Conservation (phyloP, 1,140 invertebrate genomes). For the Drosophila mayri region DNA sequence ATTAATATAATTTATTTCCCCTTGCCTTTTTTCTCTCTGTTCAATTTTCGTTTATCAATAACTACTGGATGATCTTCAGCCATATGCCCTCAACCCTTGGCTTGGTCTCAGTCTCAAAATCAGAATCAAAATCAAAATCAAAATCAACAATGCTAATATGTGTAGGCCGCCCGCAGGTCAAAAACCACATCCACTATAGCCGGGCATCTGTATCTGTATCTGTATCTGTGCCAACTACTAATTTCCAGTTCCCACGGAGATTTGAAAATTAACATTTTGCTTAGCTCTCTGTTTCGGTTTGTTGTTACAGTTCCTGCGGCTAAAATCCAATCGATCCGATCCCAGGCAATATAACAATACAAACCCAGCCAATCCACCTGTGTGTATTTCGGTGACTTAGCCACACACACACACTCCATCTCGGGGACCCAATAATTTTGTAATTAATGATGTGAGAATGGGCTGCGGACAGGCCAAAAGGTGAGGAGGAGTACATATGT, state of each 20-base stretch:
- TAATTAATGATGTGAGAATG: constrained; percentile 83
- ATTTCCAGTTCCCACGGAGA: constrained; percentile 81
- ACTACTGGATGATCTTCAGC: constrained; percentile 40
- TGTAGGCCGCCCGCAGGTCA: constrained; percentile 74
- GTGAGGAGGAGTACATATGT: background rate
- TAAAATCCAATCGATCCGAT: constrained; percentile 34
- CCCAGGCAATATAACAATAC: background rate
- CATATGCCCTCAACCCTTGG: constrained; percentile 1
- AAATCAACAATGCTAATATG: constrained; percentile 81
- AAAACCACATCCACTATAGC: constrained; percentile 37
- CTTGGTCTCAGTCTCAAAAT: background rate
- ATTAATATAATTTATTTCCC: background rate
- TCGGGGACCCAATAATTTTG: constrained; percentile 72
- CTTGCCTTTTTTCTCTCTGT: background rate
- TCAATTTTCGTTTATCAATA: constrained; percentile 60
- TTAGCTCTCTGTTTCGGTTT: constrained; percentile 35
- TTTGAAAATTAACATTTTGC: constrained; percentile 81
- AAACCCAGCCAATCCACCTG: constrained; percentile 57
- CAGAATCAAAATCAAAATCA: constrained; percentile 8
- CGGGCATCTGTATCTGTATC: constrained; percentile 14
- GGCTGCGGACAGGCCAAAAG: constrained; percentile 57
- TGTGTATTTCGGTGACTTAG: constrained; percentile 29
- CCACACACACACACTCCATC: background rate
- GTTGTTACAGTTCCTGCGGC: constrained; percentile 81
- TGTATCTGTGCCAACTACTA: constrained; percentile 68